Evolutionary conservation across 2,888 invertebrate species (phyloP).

Genomic region (Busseola fusca): DNA sequence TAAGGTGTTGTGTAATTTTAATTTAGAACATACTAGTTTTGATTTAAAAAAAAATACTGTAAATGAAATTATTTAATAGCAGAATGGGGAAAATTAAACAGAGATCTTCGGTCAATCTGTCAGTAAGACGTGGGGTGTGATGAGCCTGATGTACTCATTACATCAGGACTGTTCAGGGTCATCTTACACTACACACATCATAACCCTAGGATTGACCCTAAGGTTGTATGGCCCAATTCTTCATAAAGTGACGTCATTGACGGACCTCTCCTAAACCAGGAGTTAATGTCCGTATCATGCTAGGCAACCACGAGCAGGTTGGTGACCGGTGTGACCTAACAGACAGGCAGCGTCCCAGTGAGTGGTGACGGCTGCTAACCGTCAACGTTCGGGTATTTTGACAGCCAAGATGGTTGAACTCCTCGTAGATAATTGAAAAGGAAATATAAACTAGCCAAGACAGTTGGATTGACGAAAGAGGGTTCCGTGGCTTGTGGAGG

Average conservation of each 20-base stretch:
- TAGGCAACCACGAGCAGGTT: constrained; percentile 32
- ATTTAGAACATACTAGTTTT: neutral
- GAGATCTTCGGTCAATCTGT: too few relatives aligned
- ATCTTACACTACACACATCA: neutral
- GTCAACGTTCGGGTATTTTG: constrained; percentile 36
- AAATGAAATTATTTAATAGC: neutral
- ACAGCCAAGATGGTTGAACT: constrained; percentile 41
- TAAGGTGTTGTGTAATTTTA: constrained; percentile 16
- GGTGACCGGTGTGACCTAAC: constrained; percentile 49
- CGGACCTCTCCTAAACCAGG: constrained; percentile 14
- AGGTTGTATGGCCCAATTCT: too few relatives aligned
- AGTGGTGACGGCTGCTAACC: constrained; percentile 33
- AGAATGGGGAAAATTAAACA: neutral
- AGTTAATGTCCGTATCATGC: constrained; percentile 38
- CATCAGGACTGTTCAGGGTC: neutral
- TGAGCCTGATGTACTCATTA: neutral
- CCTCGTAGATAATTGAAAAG: constrained; percentile 34
- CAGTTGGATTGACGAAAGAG: neutral
- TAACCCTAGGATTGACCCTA: too few relatives aligned
- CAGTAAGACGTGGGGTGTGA: too few relatives aligned
- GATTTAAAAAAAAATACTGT: neutral
- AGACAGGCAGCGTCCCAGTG: constrained; percentile 26
- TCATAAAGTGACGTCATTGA: neutral
- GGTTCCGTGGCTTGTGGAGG: constrained; percentile 2
- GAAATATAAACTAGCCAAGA: constrained; percentile 8